These are phyloP conservation scores for Agelastica alni DNA, from an alignment of 2,888 invertebrate species.

Conservation along the genomic window DNA sequence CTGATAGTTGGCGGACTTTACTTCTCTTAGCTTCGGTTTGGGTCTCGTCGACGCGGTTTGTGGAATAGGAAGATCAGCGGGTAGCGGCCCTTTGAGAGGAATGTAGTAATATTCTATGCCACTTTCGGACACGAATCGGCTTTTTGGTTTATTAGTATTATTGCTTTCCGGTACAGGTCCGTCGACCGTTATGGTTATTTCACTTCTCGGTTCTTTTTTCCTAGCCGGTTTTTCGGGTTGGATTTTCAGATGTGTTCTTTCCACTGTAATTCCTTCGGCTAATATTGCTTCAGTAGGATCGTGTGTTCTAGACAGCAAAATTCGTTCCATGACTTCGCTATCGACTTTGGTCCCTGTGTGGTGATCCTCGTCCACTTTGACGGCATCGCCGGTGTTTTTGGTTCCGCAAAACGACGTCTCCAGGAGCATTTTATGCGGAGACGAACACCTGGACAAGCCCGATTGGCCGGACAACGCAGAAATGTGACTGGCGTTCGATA, in stretches of 20 bases:
- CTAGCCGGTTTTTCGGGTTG: slow-evolving; percentile 30
- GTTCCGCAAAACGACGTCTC: slow-evolving; percentile 91
- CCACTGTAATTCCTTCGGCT: slow-evolving; percentile 58
- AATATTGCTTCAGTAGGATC: slow-evolving; percentile 68
- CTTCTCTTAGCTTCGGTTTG: slow-evolving; percentile 30
- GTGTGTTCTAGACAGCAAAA: slow-evolving; percentile 64
- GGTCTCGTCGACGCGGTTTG: slow-evolving; percentile 10
- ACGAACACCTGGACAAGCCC: slow-evolving; percentile 72
- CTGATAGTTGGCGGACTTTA: slow-evolving; percentile 35
- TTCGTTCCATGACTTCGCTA: slow-evolving; percentile 61
- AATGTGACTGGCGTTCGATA: slow-evolving; percentile 62
- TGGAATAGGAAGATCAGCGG: slow-evolving; percentile 34
- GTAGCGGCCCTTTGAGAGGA: slow-evolving; percentile 57
- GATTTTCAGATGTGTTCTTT: slow-evolving; percentile 20
- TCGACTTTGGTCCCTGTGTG: slow-evolving; percentile 49
- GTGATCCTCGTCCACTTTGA: slow-evolving; percentile 35
- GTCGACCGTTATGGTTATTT: slow-evolving; percentile 52
- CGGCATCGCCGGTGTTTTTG: slow-evolving; percentile 61
- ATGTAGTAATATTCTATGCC: slow-evolving; percentile 58
- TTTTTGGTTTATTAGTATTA: slow-evolving; percentile 33
- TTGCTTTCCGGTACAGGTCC: slow-evolving; percentile 39
- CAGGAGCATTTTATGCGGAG: slow-evolving; percentile 87
- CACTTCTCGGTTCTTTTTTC: slow-evolving; percentile 35
- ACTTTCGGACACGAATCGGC: slow-evolving; percentile 50
- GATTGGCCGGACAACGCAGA: slow-evolving; percentile 63